phyloP scores from a whole-genome alignment of 2,888 invertebrate genomes.

The Blastobasis lacticolella region DNA sequence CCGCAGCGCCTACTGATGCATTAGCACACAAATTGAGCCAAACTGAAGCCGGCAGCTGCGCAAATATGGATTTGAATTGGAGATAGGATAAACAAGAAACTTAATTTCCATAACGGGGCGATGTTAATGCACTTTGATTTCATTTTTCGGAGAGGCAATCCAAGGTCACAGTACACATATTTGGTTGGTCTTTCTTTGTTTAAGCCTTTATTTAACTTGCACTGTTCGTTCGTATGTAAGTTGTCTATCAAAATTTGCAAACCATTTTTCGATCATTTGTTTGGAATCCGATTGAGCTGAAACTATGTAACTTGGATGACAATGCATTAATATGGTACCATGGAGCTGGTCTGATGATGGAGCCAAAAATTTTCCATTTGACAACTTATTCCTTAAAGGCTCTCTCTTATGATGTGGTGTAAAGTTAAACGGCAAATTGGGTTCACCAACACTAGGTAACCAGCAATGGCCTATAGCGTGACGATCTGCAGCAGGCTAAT shows the following conservation, averaged over 20 bases:
- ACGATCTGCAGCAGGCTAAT: conserved; percentile 4
- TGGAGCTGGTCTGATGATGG: too few species aligned
- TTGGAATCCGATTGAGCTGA: too few species aligned
- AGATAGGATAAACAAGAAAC: conserved; percentile 10
- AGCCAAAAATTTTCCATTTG: too few species aligned
- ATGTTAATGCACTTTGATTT: not conserved
- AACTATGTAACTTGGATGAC: too few species aligned
- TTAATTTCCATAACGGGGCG: not conserved
- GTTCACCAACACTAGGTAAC: not conserved
- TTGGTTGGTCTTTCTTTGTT: not conserved
- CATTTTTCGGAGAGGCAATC: not conserved
- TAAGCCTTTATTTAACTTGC: too few species aligned
- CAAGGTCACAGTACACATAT: not conserved
- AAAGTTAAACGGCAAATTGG: too few species aligned
- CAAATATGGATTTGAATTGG: conserved; percentile 25
- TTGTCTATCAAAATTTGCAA: too few species aligned
- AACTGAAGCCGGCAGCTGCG: conserved; percentile 17
- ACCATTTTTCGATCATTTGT: too few species aligned
- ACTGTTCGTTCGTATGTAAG: too few species aligned
- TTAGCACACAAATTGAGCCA: conserved; percentile 31
- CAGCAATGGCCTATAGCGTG: conserved; percentile 8
- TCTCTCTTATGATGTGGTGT: too few species aligned
- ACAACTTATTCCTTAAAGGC: too few species aligned
- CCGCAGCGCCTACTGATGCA: conserved; percentile 18
- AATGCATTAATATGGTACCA: too few species aligned